Evolutionary conservation across 2,113 vertebrate genomes (phyloP), one percentile per base, ranked within the genome.

Genomic region (Carassius gibelio): DNA sequence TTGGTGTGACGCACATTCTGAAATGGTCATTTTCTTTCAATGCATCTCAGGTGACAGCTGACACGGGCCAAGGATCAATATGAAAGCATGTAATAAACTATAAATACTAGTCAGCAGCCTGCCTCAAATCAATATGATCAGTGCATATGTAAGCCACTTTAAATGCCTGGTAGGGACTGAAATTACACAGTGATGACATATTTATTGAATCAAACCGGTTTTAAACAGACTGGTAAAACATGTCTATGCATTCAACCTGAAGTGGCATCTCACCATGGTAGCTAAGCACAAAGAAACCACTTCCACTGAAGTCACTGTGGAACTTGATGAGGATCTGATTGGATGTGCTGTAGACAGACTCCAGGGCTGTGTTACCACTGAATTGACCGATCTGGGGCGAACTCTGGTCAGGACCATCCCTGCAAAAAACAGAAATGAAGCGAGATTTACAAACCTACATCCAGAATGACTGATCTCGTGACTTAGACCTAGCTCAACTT

Each of bases 251-350:
- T 66, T 26, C 26, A 15, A 15, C 14, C 14, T 68, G 64, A 19
- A 34, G 30, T 69, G 30, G 69, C 69, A 2, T 92, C 96, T 91
- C 92, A 99, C 98, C 98, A 0, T 99, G 97, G 90, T 99, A 99
- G 91, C 98, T 99, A 62, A 99, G 95, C 66, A 99, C 97, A 91
- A 99, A 99, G 93, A 99, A 99, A 19, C 98, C 98, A 64, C 97
- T 97, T 62, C 97, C 99, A 78, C 97, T 99, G 93, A 99, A 99
- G 92, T 99, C 98, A 3, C 97, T 99, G 93, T 99, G 98, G 92
- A 99, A 99, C 92, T 99, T 99, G 89, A 99, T 97, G 84, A 99
- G 95, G 93, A 99, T 96, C 84, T 99, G 97, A 93, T 99, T 99
- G 83, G 98, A 99, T 76, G 97, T 99, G 45, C 97, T 99, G 75